Evolutionary conservation across 2,113 vertebrate genomes (phyloP), one percentile per base, ranked within the genome.

Genomic region (Corythaeola cristata): DNA sequence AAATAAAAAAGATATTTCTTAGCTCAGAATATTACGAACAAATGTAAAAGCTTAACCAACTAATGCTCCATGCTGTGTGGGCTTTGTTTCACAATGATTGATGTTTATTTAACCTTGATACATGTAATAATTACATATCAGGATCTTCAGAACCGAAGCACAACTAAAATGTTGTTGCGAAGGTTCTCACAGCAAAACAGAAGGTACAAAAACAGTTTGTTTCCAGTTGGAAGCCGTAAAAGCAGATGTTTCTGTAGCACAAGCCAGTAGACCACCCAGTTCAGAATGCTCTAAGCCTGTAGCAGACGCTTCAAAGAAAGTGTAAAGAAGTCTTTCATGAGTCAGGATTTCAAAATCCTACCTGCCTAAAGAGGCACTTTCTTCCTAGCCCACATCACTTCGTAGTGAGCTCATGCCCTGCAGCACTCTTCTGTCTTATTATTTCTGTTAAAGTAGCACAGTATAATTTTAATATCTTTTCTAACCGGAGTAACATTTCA

Each of bases 91-190:
- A 33, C 8, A 56, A 8, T n/a, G 33, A 9, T 8, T 50, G 28
- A 15, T 6, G 8, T 62, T 82, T 79, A 17, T 56, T 93, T 82
- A 53, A 79, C n/a, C 21, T 59, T 33, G 12, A 3, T 64, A 50
- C 9, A 15, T 0, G 0, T 33, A 53, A 22, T 44, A 82, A 63
- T 9, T 14, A n/a, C n/a, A 52, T 0, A 2, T 24, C 23, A 60
- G 50, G 33, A 73, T 3, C 9, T 53, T 73, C 33, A 60, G 44
- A 88, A 44, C 18, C 21, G n/a, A 79, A 52, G 14, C 6, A 39
- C 30, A 68, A 45, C 17, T 37, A 23, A 91, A 60, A 37, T 24
- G 9, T n/a, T 64, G 14, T n/a, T 53, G 30, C 20, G 14, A 80
- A 59, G 14, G 2, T 27, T 33, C 28, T 80, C 11, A 45, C 11